Conservation (phyloP, 2,888 invertebrate species). For the Cetonia aurata region DNA sequence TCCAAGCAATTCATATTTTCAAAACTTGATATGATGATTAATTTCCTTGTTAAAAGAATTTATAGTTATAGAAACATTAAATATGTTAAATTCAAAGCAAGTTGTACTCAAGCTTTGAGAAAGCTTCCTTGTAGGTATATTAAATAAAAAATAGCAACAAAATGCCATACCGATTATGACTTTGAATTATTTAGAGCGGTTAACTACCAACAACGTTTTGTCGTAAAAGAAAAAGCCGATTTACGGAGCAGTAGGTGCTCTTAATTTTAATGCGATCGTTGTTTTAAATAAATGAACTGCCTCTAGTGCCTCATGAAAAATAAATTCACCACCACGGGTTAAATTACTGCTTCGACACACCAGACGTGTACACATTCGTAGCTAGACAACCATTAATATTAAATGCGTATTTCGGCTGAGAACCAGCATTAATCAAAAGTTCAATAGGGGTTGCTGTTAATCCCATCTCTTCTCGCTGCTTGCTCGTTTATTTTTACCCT, state of each 20-base stretch:
- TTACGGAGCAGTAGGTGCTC: constrained; percentile 6
- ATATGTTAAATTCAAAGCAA: too few species aligned
- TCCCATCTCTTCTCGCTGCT: not conserved
- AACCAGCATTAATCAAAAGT: constrained; percentile 21
- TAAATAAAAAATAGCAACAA: too few species aligned
- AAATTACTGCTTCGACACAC: constrained; percentile 18
- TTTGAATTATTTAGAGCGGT: too few species aligned
- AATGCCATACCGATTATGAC: too few species aligned
- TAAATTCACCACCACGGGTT: constrained; percentile 7
- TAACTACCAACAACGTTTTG: not conserved
- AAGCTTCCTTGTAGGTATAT: too few species aligned
- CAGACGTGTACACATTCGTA: constrained; percentile 11
- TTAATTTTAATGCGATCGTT: constrained; percentile 25
- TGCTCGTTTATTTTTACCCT: too few species aligned
- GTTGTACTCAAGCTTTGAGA: too few species aligned
- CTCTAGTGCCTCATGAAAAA: constrained; percentile 19
- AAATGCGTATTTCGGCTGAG: constrained; percentile 13
- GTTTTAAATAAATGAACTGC: constrained; percentile 31
- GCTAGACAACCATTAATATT: constrained; percentile 23
- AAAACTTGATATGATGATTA: too few species aligned
- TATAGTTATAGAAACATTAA: too few species aligned
- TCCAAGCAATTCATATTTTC: too few species aligned
- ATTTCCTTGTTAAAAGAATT: too few species aligned
- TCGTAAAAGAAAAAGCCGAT: not conserved
- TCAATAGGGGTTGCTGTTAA: constrained; percentile 2